Conservation (phyloP, 2,113 vertebrate species). For the Isichthys henryi region DNA sequence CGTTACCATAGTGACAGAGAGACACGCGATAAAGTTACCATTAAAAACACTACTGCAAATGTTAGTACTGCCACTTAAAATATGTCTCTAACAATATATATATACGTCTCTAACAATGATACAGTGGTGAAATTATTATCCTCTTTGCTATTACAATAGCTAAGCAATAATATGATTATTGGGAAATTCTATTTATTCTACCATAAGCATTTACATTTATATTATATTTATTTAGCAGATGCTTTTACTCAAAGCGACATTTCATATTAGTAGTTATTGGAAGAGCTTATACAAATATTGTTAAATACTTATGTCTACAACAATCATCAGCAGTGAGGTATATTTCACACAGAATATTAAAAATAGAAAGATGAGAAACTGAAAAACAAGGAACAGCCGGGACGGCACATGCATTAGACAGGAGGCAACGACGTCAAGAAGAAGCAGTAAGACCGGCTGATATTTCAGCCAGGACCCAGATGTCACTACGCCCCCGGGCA, state of each 20-base stretch:
- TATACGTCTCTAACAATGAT: neutral
- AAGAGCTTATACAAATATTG: neutral
- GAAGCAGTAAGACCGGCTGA: neutral
- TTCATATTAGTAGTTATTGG: neutral
- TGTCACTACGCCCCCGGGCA: neutral
- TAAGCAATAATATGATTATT: neutral
- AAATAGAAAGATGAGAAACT: neutral
- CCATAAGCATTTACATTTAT: neutral
- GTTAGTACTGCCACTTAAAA: neutral
- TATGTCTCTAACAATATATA: neutral
- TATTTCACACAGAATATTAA: neutral
- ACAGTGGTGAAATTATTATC: neutral
- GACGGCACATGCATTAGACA: neutral
- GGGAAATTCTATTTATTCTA: neutral
- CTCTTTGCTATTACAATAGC: neutral
- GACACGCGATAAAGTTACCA: neutral
- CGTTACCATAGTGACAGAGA: neutral
- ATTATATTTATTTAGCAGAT: neutral
- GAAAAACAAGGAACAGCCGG: neutral
- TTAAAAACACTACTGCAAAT: neutral
- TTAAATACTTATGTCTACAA: neutral
- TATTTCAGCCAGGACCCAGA: conserved; percentile 2
- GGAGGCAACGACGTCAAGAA: neutral
- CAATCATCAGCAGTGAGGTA: neutral
- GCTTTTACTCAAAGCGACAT: neutral